Conservation (phyloP, 2,113 vertebrate genomes). For the Nyctereutes procyonoides region DNA sequence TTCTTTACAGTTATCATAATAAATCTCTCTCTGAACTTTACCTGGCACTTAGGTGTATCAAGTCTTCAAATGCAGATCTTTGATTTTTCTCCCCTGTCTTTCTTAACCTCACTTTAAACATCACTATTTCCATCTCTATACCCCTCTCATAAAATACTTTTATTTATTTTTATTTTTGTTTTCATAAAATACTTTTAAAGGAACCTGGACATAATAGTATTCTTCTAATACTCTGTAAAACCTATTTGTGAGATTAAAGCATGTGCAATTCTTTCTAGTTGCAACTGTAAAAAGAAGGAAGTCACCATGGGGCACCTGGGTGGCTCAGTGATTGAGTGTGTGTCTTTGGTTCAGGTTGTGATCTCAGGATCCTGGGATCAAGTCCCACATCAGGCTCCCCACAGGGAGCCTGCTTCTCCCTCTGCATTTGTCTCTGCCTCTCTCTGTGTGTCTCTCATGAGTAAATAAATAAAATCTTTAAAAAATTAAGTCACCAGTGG, state of each 20-base stretch:
- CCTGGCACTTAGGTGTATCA: slow-evolving; percentile 51
- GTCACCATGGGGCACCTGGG: too few relatives aligned
- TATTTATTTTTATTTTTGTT: neutral
- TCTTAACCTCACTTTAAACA: slow-evolving; percentile 21
- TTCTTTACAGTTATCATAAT: slow-evolving; percentile 29
- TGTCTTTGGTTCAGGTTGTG: too few relatives aligned
- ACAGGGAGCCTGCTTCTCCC: too few relatives aligned
- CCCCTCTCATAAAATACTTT: neutral
- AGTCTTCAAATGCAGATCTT: neutral
- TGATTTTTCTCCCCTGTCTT: neutral
- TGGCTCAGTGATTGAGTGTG: too few relatives aligned
- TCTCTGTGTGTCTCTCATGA: too few relatives aligned
- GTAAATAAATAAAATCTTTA: too few relatives aligned
- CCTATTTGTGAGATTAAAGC: slow-evolving; percentile 11
- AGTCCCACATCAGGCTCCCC: too few relatives aligned
- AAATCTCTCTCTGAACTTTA: slow-evolving; percentile 52
- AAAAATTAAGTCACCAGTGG: too few relatives aligned
- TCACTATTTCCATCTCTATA: slow-evolving; percentile 33
- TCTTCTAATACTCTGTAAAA: neutral
- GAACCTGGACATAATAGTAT: neutral
- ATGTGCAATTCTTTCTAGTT: neutral
- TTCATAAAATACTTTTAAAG: slow-evolving; percentile 33
- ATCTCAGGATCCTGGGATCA: too few relatives aligned
- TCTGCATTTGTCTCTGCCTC: too few relatives aligned
- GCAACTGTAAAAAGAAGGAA: slow-evolving; percentile 6